Evolutionary conservation across 2,797 vertebrate genomes (phyloP).

Genomic region (Pygocentrus nattereri): DNA sequence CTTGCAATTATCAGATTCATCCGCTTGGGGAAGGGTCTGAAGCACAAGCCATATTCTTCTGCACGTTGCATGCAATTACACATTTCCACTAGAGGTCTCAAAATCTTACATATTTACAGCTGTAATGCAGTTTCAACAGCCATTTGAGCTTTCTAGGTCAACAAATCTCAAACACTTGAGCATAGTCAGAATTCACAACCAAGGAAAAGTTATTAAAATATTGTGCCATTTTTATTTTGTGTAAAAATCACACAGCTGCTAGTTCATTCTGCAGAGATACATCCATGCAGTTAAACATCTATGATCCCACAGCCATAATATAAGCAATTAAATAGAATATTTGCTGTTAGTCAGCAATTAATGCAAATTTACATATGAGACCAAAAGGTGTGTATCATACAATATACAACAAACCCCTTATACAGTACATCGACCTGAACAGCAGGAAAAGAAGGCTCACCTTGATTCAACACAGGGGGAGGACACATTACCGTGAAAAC

Average conservation of each 20-base stretch:
- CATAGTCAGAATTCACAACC: constrained; percentile 33
- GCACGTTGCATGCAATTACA: too few species aligned
- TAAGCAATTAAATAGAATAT: constrained; percentile 94
- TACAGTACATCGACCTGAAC: constrained; percentile 83
- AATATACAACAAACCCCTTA: constrained; percentile 88
- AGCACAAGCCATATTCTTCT: too few species aligned
- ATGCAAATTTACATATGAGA: constrained; percentile 95
- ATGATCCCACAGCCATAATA: constrained; percentile 93
- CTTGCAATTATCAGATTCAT: too few species aligned
- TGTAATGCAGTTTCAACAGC: too few species aligned
- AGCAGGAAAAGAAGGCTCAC: constrained; percentile 81
- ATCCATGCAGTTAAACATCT: constrained; percentile 96
- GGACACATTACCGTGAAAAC: constrained; percentile 79
- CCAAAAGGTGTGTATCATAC: constrained; percentile 92
- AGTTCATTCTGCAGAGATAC: constrained; percentile 95
- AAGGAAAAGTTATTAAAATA: constrained; percentile 86
- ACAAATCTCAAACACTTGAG: background rate
- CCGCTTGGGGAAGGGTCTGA: too few species aligned
- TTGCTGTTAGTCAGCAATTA: constrained; percentile 95
- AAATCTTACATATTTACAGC: too few species aligned
- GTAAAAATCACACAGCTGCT: constrained; percentile 97
- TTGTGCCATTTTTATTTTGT: constrained; percentile 95
- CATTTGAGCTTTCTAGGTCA: too few species aligned
- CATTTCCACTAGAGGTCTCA: too few species aligned
- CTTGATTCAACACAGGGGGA: constrained; percentile 67